Percentiles rank a stretch among this genome's conserved stretches.
phyloP scores from a whole-genome alignment of 2,797 vertebrate genomes.

The Falco naumanni region DNA sequence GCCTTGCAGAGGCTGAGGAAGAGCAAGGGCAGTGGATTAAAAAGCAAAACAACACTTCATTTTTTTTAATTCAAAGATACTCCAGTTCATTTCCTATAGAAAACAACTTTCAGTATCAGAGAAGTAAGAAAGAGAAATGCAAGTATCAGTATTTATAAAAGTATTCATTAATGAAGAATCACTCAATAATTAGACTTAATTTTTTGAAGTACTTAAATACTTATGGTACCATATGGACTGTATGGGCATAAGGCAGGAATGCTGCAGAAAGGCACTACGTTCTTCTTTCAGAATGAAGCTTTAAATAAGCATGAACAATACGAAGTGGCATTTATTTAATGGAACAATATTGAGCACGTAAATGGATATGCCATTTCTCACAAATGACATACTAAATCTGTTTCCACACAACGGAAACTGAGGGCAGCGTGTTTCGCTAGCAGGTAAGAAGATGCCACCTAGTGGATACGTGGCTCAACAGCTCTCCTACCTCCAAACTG shows the following conservation, averaged over 20 bases:
- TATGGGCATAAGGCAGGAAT: background rate
- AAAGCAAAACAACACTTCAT: background rate
- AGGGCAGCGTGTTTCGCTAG: fast-evolving
- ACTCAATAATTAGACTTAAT: background rate
- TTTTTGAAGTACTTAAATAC: background rate
- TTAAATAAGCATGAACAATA: background rate
- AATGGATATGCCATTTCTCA: background rate
- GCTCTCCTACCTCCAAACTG: background rate
- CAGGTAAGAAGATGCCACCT: background rate
- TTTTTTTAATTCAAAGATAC: background rate
- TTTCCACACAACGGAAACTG: background rate
- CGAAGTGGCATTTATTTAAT: background rate
- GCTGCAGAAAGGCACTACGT: background rate
- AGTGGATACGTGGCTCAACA: fast-evolving
- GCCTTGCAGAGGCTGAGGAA: background rate
- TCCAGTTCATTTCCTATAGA: background rate
- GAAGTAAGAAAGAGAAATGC: background rate
- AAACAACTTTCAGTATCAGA: background rate
- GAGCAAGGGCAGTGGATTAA: background rate
- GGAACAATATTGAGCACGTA: background rate
- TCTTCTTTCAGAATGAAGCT: background rate
- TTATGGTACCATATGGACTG: background rate
- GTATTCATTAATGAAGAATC: background rate
- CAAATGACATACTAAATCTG: background rate
- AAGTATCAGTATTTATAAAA: background rate